Conservation (phyloP, 2,797 vertebrate species). For the Bufotes viridis region DNA sequence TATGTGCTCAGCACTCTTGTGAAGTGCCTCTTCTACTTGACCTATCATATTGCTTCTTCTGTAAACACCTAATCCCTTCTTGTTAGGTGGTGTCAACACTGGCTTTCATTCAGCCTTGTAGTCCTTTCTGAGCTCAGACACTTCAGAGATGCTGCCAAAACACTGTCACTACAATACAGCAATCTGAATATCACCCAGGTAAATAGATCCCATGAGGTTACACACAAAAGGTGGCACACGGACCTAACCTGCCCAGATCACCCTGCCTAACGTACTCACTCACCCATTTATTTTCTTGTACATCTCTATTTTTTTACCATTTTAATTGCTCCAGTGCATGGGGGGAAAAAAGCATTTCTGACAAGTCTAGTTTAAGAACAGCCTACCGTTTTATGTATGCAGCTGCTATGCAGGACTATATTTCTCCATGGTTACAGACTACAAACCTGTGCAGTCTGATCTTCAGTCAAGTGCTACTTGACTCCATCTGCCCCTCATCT, state of each 20-base stretch:
- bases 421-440: no score
- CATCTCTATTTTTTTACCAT: neutral
- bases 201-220: constrained; percentile 75
- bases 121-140: constrained; percentile 76
- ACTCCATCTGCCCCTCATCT: no score
- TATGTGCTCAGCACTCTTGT: constrained; percentile 88
- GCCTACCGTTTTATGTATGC: no score
- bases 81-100: constrained; percentile 95
- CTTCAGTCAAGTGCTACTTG: no score
- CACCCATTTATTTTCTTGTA: neutral
- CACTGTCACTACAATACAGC: constrained; percentile 86
- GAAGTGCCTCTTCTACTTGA: constrained; percentile 91
- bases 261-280: neutral
- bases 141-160: constrained; percentile 84
- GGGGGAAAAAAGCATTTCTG: no score
- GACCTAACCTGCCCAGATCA: neutral
- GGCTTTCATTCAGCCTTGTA: constrained; percentile 77
- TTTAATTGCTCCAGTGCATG: neutral
- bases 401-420: no score
- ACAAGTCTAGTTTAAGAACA: no score
- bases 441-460: no score
- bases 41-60: constrained; percentile 96
- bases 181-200: constrained; percentile 87
- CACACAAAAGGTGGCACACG: constrained; percentile 47
- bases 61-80: constrained; percentile 97